phyloP scores from a whole-genome alignment of 2,888 invertebrate species.

The Pachycephus smyrnensis region DNA sequence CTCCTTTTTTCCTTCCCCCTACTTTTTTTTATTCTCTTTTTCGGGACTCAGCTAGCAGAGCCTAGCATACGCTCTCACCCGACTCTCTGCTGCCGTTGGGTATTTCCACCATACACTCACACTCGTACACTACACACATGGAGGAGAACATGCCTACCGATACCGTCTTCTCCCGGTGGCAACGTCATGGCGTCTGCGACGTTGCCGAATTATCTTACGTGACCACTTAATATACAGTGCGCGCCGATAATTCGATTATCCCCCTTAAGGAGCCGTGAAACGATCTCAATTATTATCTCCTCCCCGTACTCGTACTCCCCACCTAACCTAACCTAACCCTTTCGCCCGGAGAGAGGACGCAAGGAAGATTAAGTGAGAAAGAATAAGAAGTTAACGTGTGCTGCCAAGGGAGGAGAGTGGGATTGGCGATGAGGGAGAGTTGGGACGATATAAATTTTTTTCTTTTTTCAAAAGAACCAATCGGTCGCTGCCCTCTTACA shows the following conservation, averaged over 20 bases:
- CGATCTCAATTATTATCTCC: slow-evolving; percentile 1
- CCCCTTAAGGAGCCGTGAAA: slow-evolving; percentile 8
- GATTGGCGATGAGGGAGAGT: neutral
- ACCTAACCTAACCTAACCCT: neutral
- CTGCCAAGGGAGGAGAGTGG: neutral
- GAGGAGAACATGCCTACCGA: neutral
- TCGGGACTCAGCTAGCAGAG: slow-evolving; percentile 43
- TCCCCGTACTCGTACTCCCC: neutral
- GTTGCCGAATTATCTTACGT: slow-evolving; percentile 63
- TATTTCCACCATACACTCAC: slow-evolving; percentile 51
- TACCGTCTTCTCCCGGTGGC: slow-evolving; percentile 25
- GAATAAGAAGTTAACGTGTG: neutral
- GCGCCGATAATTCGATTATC: slow-evolving; percentile 47
- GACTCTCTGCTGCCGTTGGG: slow-evolving; percentile 32
- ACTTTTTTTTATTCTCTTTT: slow-evolving; percentile 36
- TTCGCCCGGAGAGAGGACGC: neutral
- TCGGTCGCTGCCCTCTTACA: neutral
- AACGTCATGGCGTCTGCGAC: slow-evolving; percentile 53
- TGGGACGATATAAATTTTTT: neutral
- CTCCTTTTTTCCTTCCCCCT: slow-evolving; percentile 12
- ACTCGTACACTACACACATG: slow-evolving; percentile 25
- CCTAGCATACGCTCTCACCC: slow-evolving; percentile 43
- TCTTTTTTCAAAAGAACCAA: neutral
- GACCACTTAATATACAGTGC: slow-evolving; percentile 47
- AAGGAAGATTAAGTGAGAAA: neutral